Evolutionary conservation across 2,797 vertebrate species (phyloP), one percentile per base, ranked within the genome.

Genomic region (Platalea minor): DNA sequence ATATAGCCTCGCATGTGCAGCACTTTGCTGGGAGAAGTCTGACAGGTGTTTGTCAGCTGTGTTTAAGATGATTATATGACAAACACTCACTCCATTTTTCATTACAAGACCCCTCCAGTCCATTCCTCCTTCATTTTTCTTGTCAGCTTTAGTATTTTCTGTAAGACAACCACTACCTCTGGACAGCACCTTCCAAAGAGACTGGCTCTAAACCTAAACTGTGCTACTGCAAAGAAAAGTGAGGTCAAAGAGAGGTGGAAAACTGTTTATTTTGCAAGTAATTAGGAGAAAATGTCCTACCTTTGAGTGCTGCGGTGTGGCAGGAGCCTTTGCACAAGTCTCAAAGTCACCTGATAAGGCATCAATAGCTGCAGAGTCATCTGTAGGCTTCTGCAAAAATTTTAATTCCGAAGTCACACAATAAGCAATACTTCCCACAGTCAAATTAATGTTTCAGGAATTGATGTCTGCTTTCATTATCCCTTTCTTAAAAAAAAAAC

Each of bases 271-370:
- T 68, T 57, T 53, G 15, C 12, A 57, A 41, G 6, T 57, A 64
- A 57, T 37, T 60, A 76, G 70, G 37, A 89, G 86, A 91, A 94
- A 85, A 81, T 69, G 50, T 33, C 81, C 64, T 96, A 98, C 98
- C 98, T 98, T 97, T 95, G 94, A 86, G 18, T 39, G 89, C 93
- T 97, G 85, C 7, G 96, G 85, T 41, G 85, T 68, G 65, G 95
- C 96, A 91, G 96, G 51, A 78, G 91, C 24, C 63, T 97, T 79
- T 26, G 92, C 91, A 75, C 96, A 97, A 21, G 72, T 87, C 68
- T 96, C 97, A 6, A 98, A 97, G 59, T 98, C 98, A 54, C 88
- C 91, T 8, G 98, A 98, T 4, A 98, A 97, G 17, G 93, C 89
- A 67, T 98, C 97, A 1, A 97, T 97, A 69, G 98, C 97, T 57